phyloP scores from a whole-genome alignment of 2,113 vertebrate species.

The Triplophysa tibetana region DNA sequence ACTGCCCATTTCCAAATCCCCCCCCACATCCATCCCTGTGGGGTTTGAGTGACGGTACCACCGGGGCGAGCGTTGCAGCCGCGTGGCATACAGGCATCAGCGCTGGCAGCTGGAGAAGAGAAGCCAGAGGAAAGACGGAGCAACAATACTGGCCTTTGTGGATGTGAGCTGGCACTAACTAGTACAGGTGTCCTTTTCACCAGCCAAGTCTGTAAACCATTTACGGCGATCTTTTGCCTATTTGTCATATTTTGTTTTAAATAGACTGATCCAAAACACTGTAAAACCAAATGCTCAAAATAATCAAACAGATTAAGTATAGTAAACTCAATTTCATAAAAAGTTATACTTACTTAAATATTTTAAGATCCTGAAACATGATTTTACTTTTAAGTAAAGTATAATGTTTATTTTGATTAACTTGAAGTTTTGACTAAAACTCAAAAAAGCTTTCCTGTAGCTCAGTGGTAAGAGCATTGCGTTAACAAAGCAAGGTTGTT shows the following conservation, averaged over 20 bases:
- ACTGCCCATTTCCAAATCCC: background rate
- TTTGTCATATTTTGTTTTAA: conserved; percentile 1
- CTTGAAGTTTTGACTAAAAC: too few species aligned
- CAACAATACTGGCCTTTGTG: conserved; percentile 41
- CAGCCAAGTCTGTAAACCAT: background rate
- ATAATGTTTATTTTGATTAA: too few species aligned
- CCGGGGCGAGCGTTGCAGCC: conserved; percentile 62
- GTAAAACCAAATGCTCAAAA: too few species aligned
- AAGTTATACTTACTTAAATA: too few species aligned
- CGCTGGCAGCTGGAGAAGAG: conserved; percentile 48
- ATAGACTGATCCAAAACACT: background rate
- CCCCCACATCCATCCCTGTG: conserved; percentile 50
- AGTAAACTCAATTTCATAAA: too few species aligned
- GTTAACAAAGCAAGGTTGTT: too few species aligned
- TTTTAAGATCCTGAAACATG: too few species aligned
- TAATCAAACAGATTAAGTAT: too few species aligned
- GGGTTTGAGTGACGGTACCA: conserved; percentile 74
- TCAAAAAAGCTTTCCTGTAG: too few species aligned
- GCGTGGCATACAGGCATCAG: conserved; percentile 64
- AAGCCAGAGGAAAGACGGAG: conserved; percentile 41
- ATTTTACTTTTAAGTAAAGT: too few species aligned
- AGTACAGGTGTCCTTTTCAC: conserved; percentile 55
- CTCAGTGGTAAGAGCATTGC: too few species aligned
- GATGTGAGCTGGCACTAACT: conserved; percentile 19
- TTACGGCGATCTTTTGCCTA: background rate